A percentile compares a stretch with the other conserved stretches of the same genome.
These are phyloP conservation scores for Campoplex capitator DNA, from an alignment of 2,888 invertebrate species.

Conservation along the genomic window DNA sequence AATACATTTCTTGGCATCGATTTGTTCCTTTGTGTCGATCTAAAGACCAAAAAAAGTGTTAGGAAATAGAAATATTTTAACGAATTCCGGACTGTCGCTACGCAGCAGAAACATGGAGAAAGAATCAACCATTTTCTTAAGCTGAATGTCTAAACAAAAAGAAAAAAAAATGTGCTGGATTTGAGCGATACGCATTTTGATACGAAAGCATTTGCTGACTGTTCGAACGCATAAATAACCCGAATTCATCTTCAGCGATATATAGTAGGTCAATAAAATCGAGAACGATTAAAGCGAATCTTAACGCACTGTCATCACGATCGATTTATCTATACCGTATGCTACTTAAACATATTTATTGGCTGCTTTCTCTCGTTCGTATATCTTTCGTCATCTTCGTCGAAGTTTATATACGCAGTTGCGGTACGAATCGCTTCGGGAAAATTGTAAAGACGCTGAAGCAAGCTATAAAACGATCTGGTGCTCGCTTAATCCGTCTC, in stretches of 20 bases:
- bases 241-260: not conserved
- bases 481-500: not conserved
- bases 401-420: not conserved
- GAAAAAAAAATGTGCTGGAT: not conserved
- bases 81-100: too few relatives aligned
- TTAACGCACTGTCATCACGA: conserved; percentile 27
- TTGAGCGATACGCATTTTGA: not conserved
- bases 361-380: conserved; percentile 14
- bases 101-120: too few relatives aligned
- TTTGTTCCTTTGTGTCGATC: too few relatives aligned
- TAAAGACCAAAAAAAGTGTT: too few relatives aligned
- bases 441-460: not conserved
- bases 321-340: conserved; percentile 2
- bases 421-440: not conserved
- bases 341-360: conserved; percentile 39
- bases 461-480: conserved; percentile 22
- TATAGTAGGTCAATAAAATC: conserved; percentile 47
- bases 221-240: not conserved
- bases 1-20: too few relatives aligned
- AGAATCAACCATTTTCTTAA: too few relatives aligned
- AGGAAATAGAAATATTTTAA: too few relatives aligned
- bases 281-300: conserved; percentile 41
- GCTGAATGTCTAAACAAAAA: too few relatives aligned
- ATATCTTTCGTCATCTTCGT: conserved; percentile 8
- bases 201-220: not conserved